A percentile compares a stretch with the other conserved stretches of the same genome.
Conservation (phyloP, 2,888 invertebrate genomes). For the Omphaloscelis lunosa region DNA sequence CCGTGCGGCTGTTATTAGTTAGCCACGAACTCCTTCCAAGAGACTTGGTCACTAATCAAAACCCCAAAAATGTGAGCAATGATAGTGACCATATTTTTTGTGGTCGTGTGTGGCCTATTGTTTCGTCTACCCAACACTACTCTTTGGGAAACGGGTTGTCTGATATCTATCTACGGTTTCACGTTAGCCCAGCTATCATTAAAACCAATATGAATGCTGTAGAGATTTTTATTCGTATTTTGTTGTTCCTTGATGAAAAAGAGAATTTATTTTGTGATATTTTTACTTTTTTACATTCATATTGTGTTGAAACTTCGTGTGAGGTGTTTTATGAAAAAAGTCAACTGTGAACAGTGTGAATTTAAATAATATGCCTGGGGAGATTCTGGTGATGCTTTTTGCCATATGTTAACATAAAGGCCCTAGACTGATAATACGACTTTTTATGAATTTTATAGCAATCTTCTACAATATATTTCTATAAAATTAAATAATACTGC, state of each 20-base stretch:
- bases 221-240: conserved; percentile 65
- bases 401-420: no score
- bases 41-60: not conserved
- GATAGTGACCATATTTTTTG: not conserved
- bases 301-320: conserved; percentile 43
- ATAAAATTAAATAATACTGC: not conserved
- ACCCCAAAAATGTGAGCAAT: not conserved
- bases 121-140: conserved; percentile 54
- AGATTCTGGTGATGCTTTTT: not conserved
- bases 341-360: not conserved
- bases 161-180: conserved; percentile 62
- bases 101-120: conserved; percentile 23
- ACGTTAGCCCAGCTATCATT: conserved; percentile 65
- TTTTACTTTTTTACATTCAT: conserved; percentile 39
- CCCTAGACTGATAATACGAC: no score
- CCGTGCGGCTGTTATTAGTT: no score
- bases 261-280: conserved; percentile 47
- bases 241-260: conserved; percentile 56
- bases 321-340: conserved; percentile 44
- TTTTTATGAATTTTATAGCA: not conserved
- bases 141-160: conserved; percentile 65
- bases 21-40: no score
- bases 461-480: not conserved
- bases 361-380: conserved; percentile 19
- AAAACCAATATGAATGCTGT: conserved; percentile 65